Conservation (phyloP, 1,140 invertebrate species). For the Eupristina koningsbergeri region DNA sequence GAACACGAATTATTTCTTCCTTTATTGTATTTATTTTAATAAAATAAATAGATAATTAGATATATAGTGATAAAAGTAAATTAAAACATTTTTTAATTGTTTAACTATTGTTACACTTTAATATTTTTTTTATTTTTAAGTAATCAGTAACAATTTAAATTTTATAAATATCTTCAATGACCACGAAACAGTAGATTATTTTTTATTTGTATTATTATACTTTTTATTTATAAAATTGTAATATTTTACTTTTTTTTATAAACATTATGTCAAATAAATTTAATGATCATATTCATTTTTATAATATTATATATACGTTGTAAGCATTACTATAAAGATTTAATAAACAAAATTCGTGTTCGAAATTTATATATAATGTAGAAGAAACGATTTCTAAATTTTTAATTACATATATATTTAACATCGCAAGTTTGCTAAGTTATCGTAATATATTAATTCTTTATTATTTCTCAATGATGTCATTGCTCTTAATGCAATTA, state of each 20-base stretch:
- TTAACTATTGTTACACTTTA: not conserved
- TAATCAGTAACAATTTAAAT: too few species aligned
- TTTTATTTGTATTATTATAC: too few species aligned
- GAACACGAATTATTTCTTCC: conserved; percentile 47
- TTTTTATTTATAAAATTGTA: conserved; percentile 23
- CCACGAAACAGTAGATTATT: too few species aligned
- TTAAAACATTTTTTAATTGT: conserved; percentile 10
- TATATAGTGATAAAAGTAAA: conserved; percentile 13
- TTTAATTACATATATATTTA: conserved; percentile 40
- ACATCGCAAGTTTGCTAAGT: conserved; percentile 29
- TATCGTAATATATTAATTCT: conserved; percentile 20
- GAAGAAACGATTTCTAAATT: conserved; percentile 42
- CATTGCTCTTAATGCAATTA: conserved; percentile 44
- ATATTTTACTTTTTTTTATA: conserved; percentile 10
- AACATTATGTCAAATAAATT: not conserved
- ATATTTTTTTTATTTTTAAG: too few species aligned
- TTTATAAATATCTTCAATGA: too few species aligned
- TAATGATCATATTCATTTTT: conserved; percentile 7
- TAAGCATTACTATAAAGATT: conserved; percentile 6
- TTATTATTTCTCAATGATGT: conserved; percentile 38
- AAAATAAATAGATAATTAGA: not conserved
- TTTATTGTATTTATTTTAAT: conserved; percentile 11
- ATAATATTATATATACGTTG: not conserved
- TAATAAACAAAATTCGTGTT: conserved; percentile 46
- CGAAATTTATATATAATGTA: conserved; percentile 40